These are phyloP conservation scores for Merluccius polli DNA, from an alignment of 2,797 vertebrate genomes.

Conservation along the genomic window DNA sequence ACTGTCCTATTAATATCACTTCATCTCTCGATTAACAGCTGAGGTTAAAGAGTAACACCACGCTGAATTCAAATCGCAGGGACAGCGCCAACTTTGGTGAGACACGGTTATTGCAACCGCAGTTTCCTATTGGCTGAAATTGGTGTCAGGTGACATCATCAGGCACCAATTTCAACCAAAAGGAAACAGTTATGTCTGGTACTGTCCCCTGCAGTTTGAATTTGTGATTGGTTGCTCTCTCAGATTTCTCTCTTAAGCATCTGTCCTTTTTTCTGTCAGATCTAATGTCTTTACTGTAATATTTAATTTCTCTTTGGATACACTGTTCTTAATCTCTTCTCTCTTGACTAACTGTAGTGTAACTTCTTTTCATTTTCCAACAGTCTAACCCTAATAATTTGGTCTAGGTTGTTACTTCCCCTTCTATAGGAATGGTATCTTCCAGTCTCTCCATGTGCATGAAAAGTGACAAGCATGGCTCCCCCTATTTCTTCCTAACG, in stretches of 20 bases:
- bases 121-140: neutral
- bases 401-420: constrained; percentile 99
- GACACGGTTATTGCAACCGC: neutral
- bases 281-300: constrained; percentile 19
- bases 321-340: constrained; percentile 41
- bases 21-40: constrained; percentile 27
- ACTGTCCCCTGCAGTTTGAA: neutral
- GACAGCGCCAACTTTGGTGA: neutral
- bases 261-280: neutral
- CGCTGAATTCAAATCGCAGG: neutral
- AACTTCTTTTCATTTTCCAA: constrained; percentile 79
- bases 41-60: neutral
- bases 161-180: neutral
- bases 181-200: neutral
- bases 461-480: constrained; percentile 99
- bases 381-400: constrained; percentile 99
- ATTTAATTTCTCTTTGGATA: constrained; percentile 49
- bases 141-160: neutral
- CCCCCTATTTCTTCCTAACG: constrained; percentile 99
- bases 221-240: neutral
- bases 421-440: constrained; percentile 99
- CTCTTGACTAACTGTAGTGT: constrained; percentile 80
- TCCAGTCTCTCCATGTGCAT: constrained; percentile 99
- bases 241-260: neutral
- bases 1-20: constrained; percentile 29